These are phyloP conservation scores for Melolontha melolontha DNA, from an alignment of 2,888 invertebrate genomes.

Conservation along the genomic window DNA sequence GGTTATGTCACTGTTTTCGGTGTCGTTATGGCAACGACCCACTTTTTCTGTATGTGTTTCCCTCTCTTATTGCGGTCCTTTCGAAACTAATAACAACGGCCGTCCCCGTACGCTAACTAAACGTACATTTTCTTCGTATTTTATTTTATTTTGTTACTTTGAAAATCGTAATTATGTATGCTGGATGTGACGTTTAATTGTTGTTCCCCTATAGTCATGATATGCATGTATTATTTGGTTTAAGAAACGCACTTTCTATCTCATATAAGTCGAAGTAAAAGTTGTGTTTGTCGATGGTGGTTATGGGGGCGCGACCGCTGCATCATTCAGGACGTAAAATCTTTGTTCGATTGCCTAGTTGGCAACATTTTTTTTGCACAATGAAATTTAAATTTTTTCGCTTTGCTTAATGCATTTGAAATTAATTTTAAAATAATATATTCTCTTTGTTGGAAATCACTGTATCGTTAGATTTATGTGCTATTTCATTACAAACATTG, in stretches of 20 bases:
- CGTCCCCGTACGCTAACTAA: too few relatives aligned
- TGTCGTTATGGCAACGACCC: slow-evolving; percentile 30
- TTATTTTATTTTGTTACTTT: slow-evolving; percentile 4
- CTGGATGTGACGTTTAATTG: not conserved
- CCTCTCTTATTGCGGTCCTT: not conserved
- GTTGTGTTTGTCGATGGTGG: slow-evolving; percentile 23
- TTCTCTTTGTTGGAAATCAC: too few relatives aligned
- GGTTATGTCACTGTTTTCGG: slow-evolving; percentile 35
- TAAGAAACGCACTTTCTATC: slow-evolving; percentile 29
- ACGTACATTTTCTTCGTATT: not conserved
- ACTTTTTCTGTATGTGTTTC: slow-evolving; percentile 20
- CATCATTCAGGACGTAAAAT: slow-evolving; percentile 30
- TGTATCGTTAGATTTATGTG: too few relatives aligned
- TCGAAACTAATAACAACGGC: too few relatives aligned
- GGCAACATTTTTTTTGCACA: not conserved
- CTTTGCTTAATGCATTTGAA: too few relatives aligned
- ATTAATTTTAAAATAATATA: too few relatives aligned
- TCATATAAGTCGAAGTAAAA: slow-evolving; percentile 19
- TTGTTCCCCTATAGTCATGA: not conserved
- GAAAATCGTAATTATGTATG: slow-evolving; percentile 24
- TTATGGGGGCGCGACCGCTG: slow-evolving; percentile 28
- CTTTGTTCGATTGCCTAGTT: slow-evolving; percentile 1
- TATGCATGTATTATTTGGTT: not conserved
- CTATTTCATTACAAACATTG: too few relatives aligned
- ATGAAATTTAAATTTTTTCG: slow-evolving; percentile 9